These are phyloP conservation scores for Xestobium rufovillosum DNA, from an alignment of 2,888 invertebrate species.

Conservation along the genomic window DNA sequence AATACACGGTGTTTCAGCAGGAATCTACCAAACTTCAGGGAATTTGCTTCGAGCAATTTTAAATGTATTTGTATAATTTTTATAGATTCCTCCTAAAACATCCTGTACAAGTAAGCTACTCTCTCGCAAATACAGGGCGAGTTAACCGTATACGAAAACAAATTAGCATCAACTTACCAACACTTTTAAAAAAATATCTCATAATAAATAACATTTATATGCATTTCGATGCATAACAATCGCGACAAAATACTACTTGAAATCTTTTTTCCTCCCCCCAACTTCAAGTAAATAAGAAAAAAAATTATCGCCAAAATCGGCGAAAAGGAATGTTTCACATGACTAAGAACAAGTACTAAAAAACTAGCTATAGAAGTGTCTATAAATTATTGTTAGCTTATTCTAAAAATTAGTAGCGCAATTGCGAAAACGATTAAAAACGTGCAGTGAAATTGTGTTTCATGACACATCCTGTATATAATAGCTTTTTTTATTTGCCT, in stretches of 20 bases:
- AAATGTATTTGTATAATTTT: not conserved
- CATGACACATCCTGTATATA: conserved; percentile 2
- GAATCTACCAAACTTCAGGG: no score
- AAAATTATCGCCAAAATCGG: no score
- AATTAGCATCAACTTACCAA: not conserved
- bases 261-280: conserved; percentile 24
- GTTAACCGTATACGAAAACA: no score
- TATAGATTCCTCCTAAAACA: not conserved
- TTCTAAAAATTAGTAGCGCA: conserved; percentile 12
- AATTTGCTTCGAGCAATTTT: not conserved
- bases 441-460: not conserved
- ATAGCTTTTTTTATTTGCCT: conserved; percentile 7
- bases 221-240: conserved; percentile 33
- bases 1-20: no score
- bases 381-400: conserved; percentile 13
- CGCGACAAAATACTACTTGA: conserved; percentile 25
- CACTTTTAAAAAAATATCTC: not conserved
- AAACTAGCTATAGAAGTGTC: conserved; percentile 16
- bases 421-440: conserved; percentile 7
- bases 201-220: conserved; percentile 28
- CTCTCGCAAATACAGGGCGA: no score
- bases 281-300: no score
- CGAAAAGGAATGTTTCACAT: conserved; percentile 34
- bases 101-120: no score
- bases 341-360: conserved; percentile 19